Percentiles rank a stretch among this genome's conserved stretches.
Conservation (phyloP, 2,888 invertebrate species). For the Linhomoeus sp. region DNA sequence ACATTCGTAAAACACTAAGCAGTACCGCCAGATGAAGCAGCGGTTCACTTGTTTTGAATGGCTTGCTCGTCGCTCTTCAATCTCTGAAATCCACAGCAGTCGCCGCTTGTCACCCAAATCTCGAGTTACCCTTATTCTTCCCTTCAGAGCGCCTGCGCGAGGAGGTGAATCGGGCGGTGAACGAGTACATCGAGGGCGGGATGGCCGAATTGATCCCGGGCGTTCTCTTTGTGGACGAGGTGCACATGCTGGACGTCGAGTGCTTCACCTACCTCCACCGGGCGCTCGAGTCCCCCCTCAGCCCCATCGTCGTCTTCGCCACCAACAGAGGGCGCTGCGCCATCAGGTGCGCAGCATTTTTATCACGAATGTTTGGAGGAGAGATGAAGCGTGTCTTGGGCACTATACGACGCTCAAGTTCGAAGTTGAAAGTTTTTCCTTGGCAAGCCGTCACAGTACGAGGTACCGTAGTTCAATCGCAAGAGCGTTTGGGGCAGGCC, state of each 20-base stretch:
- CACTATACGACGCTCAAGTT: no score
- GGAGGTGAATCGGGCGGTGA: slow-evolving; percentile 96
- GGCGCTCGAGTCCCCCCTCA: slow-evolving; percentile 84
- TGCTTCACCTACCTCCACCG: slow-evolving; percentile 95
- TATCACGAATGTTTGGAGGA: no score
- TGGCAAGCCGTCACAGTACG: no score
- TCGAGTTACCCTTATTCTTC: background rate
- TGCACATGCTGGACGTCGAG: slow-evolving; percentile 97
- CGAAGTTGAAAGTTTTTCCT: no score
- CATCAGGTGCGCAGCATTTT: slow-evolving; percentile 41
- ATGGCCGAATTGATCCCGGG: slow-evolving; percentile 94
- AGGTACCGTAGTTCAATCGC: no score
- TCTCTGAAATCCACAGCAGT: no score
- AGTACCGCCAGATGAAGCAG: no score
- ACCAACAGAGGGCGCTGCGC: slow-evolving; percentile 83
- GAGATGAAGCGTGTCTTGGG: no score
- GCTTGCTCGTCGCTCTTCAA: background rate
- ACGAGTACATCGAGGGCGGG: slow-evolving; percentile 96
- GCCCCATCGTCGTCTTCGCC: slow-evolving; percentile 38
- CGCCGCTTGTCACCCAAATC: no score
- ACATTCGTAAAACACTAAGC: no score
- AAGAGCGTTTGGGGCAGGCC: no score
- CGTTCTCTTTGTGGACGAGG: slow-evolving; percentile 83
- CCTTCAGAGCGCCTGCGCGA: slow-evolving; percentile 65
- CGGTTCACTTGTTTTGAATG: no score